Evolutionary conservation across 2,797 vertebrate genomes (phyloP), one percentile per base, ranked within the genome.

Genomic region (Artibeus jamaicensis): DNA sequence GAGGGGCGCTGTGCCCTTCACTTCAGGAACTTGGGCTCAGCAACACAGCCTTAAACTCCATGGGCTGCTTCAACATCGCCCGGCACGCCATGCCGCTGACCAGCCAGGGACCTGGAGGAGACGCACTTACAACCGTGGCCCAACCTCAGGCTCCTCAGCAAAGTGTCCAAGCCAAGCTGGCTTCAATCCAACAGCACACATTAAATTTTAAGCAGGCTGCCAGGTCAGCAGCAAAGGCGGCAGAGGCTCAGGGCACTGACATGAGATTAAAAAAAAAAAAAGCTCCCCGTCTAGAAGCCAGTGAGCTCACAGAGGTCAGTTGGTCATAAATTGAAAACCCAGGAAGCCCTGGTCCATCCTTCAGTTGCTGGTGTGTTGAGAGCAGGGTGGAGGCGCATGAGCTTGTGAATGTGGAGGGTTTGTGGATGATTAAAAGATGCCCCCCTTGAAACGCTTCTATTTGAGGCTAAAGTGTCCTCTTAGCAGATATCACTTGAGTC

Each of bases 21-120:
- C 98, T 99, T 99, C 65, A 99, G 99, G 99, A 99, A 5, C 96
- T 96, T 65, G 99, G 99, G 97, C 99, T 99, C 98, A 99, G 99
- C 96, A 99, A 99, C 93, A 96, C 94, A 98, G 99, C 99, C 98
- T 99, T 99, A 94, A 99, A 99, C 98, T 99, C 99, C 99, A 99
- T 99, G 95, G 99, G 99, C 97, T 99, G 99, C 98, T 99, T 99
- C 98, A 99, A 98, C 97, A 99, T 99, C 86, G 99, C 99, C 97
- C 99, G 99, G 94, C 99, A 99, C 94, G 99, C 99, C 99, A 99
- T 99, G 93, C 94, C 91, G 85, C 86, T 34, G 78, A 93, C 11
- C 48, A 15, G 50, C 87, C 74, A 39, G 48, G 22, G 26, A 92
- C 42, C 59, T 6, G 53, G 59, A 34, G 85, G 37, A 1, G 79